Conservation (phyloP, 2,888 invertebrate genomes). For the Zygaena filipendulae region DNA sequence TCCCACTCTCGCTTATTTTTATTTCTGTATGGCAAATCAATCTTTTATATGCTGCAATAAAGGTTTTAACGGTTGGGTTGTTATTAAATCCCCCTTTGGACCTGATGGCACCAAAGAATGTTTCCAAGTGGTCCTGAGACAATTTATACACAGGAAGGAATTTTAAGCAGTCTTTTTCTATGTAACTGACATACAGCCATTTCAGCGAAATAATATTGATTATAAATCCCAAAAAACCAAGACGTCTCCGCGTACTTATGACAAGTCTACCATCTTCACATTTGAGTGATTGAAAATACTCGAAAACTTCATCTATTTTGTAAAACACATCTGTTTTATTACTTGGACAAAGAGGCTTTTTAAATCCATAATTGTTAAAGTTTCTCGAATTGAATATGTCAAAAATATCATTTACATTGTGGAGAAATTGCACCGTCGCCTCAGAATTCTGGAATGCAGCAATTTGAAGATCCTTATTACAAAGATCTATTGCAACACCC, state of each 20-base stretch:
- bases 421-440: slow-evolving; percentile 3
- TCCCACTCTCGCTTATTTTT: slow-evolving; percentile 6
- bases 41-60: slow-evolving; percentile 13
- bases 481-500: slow-evolving; percentile 2
- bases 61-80: slow-evolving; percentile 12
- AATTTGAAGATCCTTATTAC: slow-evolving; percentile 1
- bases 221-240: slow-evolving; percentile 1
- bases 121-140: slow-evolving; percentile 5
- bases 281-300: slow-evolving; percentile 1
- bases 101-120: slow-evolving; percentile 4
- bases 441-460: slow-evolving; percentile 2
- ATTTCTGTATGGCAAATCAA: slow-evolving; percentile 2
- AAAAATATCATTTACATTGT: slow-evolving; percentile 3
- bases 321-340: not conserved
- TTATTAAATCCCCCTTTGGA: slow-evolving; percentile 4
- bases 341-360: slow-evolving; percentile 1
- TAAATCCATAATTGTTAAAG: not conserved
- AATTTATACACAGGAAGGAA: slow-evolving; percentile 3
- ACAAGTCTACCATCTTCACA: slow-evolving; percentile 1
- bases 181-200: not conserved
- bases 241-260: slow-evolving; percentile 1
- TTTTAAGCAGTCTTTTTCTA: slow-evolving; percentile 1
- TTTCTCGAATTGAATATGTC: slow-evolving; percentile 3
- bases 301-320: not conserved
- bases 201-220: slow-evolving; percentile 2